Conservation (phyloP, 2,113 vertebrate genomes). For the Ivindomyrus marchei region DNA sequence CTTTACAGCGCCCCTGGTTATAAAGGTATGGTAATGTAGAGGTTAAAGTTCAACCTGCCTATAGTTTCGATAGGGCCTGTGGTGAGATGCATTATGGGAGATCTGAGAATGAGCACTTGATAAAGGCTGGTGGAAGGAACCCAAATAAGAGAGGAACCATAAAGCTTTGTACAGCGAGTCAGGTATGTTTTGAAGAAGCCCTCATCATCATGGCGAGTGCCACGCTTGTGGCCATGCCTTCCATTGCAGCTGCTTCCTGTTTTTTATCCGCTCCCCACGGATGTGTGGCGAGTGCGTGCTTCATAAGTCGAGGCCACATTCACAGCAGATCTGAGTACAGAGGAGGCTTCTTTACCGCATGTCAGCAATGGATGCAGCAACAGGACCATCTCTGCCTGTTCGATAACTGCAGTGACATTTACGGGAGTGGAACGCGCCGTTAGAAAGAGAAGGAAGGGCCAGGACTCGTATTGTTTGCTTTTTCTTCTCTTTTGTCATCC, state of each 20-base stretch:
- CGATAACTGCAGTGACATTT: slow-evolving; percentile 14
- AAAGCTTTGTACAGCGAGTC: background rate
- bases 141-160: background rate
- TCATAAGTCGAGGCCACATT: background rate
- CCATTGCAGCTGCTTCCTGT: background rate
- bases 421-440: background rate
- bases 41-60: background rate
- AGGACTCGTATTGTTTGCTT: slow-evolving; percentile 37
- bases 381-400: slow-evolving; percentile 24
- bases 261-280: background rate
- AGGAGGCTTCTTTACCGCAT: background rate
- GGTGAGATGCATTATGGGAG: background rate
- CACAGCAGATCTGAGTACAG: background rate
- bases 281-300: background rate
- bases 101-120: background rate
- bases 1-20: too few relatives aligned
- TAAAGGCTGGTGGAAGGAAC: background rate
- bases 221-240: background rate
- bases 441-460: slow-evolving; percentile 11
- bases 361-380: slow-evolving; percentile 28
- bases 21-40: background rate
- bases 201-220: background rate
- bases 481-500: slow-evolving; percentile 51
- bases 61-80: background rate
- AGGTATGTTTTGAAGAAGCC: background rate